Conservation (phyloP, 2,113 vertebrate genomes). For the Cyprinodon tularosa region DNA sequence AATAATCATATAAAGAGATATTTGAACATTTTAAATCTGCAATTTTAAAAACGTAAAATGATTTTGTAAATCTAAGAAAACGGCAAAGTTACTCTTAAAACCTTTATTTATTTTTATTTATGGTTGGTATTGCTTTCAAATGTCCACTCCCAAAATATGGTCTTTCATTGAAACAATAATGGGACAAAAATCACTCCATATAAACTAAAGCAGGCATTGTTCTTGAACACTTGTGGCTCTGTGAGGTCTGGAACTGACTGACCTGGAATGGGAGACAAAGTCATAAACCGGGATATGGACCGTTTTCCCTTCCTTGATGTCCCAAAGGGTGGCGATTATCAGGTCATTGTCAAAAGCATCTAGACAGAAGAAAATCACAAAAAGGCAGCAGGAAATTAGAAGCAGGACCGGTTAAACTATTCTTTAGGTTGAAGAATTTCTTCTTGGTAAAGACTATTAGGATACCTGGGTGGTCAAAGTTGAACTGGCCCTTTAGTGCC, state of each 20-base stretch:
- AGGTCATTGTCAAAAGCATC: slow-evolving; percentile 98
- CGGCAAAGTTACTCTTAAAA: no score
- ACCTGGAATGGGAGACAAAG: slow-evolving; percentile 97
- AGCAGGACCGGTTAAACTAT: not conserved
- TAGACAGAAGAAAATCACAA: slow-evolving; percentile 57
- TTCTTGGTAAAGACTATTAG: not conserved
- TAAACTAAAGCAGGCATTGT: not conserved
- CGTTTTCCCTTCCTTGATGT: slow-evolving; percentile 89
- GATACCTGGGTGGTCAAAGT: slow-evolving; percentile 97
- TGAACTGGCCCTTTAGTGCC: slow-evolving; percentile 94
- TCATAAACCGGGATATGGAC: slow-evolving; percentile 97
- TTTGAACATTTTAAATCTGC: no score
- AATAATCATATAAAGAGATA: no score
- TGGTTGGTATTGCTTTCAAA: no score
- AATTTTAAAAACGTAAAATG: no score
- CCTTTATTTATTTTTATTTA: no score
- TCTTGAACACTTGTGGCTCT: not conserved
- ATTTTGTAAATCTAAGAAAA: no score
- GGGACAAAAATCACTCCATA: no score
- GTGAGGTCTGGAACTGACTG: slow-evolving; percentile 40
- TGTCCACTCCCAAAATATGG: no score
- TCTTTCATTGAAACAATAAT: no score
- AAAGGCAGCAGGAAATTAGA: not conserved
- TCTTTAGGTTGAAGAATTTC: not conserved
- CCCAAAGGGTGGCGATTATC: slow-evolving; percentile 88